Evolutionary conservation across 2,113 vertebrate species (phyloP).

Genomic region (Phodopus roborovskii): DNA sequence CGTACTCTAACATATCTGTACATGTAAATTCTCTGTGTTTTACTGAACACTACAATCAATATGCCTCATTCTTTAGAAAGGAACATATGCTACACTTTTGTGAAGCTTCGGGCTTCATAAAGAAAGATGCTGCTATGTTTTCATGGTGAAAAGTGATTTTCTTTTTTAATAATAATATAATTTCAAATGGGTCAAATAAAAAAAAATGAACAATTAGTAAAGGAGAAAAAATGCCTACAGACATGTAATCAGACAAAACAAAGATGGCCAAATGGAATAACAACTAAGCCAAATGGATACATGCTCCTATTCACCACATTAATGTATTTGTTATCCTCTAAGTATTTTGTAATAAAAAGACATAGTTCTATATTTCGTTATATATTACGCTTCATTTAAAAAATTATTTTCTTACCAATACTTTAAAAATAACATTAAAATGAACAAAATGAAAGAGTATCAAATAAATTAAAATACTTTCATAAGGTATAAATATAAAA

Average conservation of each 20-base stretch:
- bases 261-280: not conserved
- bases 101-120: not conserved
- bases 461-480: not conserved
- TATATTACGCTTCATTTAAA: not conserved
- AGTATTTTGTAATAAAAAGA: not conserved
- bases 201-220: not conserved
- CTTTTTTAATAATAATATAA: not conserved
- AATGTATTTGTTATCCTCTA: not conserved
- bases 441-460: not conserved
- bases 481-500: not conserved
- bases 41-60: not conserved
- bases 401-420: not conserved
- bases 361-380: not conserved
- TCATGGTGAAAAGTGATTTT: not conserved
- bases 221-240: fast-evolving
- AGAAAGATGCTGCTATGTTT: not conserved
- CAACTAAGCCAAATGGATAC: not conserved
- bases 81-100: not conserved
- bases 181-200: not conserved
- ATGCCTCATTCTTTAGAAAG: not conserved
- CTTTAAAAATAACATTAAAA: not conserved
- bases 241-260: not conserved
- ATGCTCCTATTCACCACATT: not conserved
- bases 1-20: not conserved
- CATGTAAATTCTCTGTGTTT: not conserved